These are phyloP conservation scores for Nipponia nippon DNA, from an alignment of 2,113 vertebrate species.

Conservation along the genomic window DNA sequence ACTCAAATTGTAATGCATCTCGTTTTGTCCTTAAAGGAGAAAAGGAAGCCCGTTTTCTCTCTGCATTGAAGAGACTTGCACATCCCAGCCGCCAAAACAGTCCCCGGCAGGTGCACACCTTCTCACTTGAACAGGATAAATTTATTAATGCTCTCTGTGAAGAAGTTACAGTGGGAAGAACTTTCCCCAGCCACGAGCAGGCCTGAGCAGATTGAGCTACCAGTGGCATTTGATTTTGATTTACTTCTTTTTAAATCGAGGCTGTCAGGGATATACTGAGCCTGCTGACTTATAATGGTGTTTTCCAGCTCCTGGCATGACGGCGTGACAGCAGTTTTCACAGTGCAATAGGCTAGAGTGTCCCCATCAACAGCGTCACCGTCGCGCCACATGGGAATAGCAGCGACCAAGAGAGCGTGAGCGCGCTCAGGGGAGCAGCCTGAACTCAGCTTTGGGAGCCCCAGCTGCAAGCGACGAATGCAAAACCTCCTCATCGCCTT, in stretches of 20 bases:
- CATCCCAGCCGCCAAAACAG: not conserved
- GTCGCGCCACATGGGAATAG: not conserved
- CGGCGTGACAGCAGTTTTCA: not conserved
- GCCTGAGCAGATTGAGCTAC: not conserved
- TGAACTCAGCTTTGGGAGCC: not conserved
- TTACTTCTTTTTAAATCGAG: not conserved
- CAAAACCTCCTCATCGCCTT: not conserved
- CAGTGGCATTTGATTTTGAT: not conserved
- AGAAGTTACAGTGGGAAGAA: not conserved
- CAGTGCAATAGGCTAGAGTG: not conserved
- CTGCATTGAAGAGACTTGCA: not conserved
- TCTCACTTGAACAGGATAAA: not conserved
- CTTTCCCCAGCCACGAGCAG: rapidly evolving
- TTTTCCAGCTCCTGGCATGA: not conserved
- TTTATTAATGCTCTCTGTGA: not conserved
- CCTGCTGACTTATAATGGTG: not conserved
- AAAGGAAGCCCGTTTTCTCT: not conserved
- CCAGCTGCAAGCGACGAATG: not conserved
- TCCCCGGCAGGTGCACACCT: not conserved
- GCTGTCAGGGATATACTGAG: not conserved
- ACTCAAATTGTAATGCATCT: not conserved
- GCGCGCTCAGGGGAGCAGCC: rapidly evolving
- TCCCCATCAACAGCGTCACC: not conserved
- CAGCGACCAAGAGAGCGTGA: not conserved
- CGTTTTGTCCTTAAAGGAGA: not conserved